A percentile compares a stretch with the other conserved stretches of the same genome.
Evolutionary conservation across 2,888 invertebrate genomes (phyloP).

Genomic region (Dryomyza anilis): DNA sequence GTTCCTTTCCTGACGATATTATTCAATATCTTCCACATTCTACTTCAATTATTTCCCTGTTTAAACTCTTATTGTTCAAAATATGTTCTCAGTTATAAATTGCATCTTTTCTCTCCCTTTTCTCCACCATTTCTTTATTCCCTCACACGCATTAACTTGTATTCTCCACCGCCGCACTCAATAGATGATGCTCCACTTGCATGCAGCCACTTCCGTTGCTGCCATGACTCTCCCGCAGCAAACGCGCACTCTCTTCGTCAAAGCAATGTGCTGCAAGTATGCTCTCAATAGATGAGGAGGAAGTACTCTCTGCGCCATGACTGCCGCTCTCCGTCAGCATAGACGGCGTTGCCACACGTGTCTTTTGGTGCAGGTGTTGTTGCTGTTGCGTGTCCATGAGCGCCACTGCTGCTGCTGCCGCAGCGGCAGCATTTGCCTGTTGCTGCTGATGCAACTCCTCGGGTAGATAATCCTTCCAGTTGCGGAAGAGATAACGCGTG

Average conservation of each 20-base stretch:
- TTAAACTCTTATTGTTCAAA: no score
- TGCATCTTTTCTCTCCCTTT: no score
- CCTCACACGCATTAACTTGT: no score
- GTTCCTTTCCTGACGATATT: no score
- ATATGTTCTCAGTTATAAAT: no score
- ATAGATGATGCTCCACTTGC: background rate
- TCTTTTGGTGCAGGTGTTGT: no score
- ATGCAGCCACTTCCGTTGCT: background rate
- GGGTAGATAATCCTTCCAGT: slow-evolving; percentile 91
- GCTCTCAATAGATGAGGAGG: background rate
- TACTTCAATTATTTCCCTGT: no score
- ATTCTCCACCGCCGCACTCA: no score
- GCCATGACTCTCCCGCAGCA: slow-evolving; percentile 4
- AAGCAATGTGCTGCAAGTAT: slow-evolving; percentile 2
- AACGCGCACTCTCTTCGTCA: background rate
- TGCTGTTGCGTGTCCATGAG: background rate
- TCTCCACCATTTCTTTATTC: no score
- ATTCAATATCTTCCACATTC: no score
- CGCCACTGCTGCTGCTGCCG: slow-evolving; percentile 30
- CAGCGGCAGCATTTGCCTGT: slow-evolving; percentile 38
- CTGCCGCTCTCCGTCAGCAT: no score
- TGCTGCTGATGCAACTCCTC: slow-evolving; percentile 64
- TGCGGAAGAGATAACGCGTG: slow-evolving; percentile 86
- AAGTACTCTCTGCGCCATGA: no score
- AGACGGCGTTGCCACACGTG: background rate